A percentile compares a stretch with the other conserved stretches of the same genome.
phyloP scores from a whole-genome alignment of 2,888 invertebrate species.

The Drosophila lutescens region DNA sequence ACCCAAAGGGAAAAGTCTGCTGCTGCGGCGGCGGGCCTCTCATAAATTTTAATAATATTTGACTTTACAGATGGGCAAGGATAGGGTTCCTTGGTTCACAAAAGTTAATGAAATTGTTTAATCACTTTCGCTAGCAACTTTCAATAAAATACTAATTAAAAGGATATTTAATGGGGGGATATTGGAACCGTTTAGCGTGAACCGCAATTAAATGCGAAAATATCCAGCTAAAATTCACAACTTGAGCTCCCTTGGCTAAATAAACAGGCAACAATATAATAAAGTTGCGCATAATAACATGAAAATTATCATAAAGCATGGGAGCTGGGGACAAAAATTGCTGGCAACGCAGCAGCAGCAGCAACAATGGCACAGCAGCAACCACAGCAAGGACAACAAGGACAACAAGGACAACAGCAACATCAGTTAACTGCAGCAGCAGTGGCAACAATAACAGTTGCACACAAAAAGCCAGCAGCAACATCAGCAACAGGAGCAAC shows the following conservation, averaged over 20 bases:
- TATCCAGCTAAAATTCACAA: not conserved
- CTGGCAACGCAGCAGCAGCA: constrained; percentile 13
- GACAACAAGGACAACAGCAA: constrained; percentile 18
- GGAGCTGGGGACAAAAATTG: constrained; percentile 31
- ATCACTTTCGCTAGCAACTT: constrained; percentile 53
- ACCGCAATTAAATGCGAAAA: constrained; percentile 2
- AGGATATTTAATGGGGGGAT: constrained; percentile 8
- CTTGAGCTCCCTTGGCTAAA: constrained; percentile 4
- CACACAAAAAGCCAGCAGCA: constrained; percentile 6
- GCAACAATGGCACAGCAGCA: constrained; percentile 17
- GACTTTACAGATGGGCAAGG: constrained; percentile 34
- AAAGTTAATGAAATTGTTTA: constrained; percentile 72
- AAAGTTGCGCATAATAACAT: constrained; percentile 39
- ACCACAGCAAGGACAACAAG: constrained; percentile 16
- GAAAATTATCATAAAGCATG: constrained; percentile 51
- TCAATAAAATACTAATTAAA: constrained; percentile 34
- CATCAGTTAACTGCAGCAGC: constrained; percentile 18
- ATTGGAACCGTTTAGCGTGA: not conserved
- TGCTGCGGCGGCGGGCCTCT: constrained; percentile 31
- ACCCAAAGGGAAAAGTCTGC: constrained; percentile 27
- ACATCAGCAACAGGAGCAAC: not conserved
- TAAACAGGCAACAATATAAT: constrained; percentile 40
- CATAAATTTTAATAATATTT: constrained; percentile 74
- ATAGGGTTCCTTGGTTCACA: too few relatives aligned
- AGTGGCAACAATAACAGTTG: constrained; percentile 18